These are phyloP conservation scores for Ammodytes dubius DNA, from an alignment of 2,113 vertebrate species.

Conservation along the genomic window DNA sequence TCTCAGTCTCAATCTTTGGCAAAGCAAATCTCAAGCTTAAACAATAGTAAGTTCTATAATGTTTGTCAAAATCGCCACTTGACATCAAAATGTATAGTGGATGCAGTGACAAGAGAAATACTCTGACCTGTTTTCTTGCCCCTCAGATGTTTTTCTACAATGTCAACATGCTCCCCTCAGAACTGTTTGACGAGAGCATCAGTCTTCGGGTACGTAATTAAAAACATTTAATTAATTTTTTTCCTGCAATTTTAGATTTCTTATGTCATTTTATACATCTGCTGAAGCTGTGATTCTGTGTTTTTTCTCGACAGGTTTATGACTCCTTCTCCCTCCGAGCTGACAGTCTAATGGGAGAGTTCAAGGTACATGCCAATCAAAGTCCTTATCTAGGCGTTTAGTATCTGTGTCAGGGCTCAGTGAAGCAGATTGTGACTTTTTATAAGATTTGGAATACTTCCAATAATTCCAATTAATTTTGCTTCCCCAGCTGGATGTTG, in stretches of 20 bases:
- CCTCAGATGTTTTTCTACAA: conserved; percentile 96
- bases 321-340: conserved; percentile 92
- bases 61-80: conserved; percentile 11
- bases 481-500: conserved; percentile 91
- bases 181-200: conserved; percentile 93
- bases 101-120: background rate
- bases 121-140: conserved; percentile 4
- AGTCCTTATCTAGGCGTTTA: background rate
- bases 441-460: conserved; percentile 4
- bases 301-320: conserved; percentile 86
- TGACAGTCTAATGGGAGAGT: conserved; percentile 95
- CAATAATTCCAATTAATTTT: conserved; percentile 6
- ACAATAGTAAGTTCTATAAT: conserved; percentile 42
- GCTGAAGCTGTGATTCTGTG: background rate
- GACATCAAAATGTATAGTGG: background rate
- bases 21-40: conserved; percentile 28
- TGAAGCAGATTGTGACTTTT: background rate
- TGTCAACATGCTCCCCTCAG: conserved; percentile 92
- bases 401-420: background rate
- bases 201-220: conserved; percentile 88
- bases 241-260: background rate
- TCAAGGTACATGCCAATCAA: conserved; percentile 87
- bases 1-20: conserved; percentile 19
- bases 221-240: background rate
- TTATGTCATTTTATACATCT: background rate